A percentile compares a stretch with the other conserved stretches of the same genome.
Evolutionary conservation across 2,888 invertebrate species (phyloP).

Genomic region (Euspilapteryx auroguttella): DNA sequence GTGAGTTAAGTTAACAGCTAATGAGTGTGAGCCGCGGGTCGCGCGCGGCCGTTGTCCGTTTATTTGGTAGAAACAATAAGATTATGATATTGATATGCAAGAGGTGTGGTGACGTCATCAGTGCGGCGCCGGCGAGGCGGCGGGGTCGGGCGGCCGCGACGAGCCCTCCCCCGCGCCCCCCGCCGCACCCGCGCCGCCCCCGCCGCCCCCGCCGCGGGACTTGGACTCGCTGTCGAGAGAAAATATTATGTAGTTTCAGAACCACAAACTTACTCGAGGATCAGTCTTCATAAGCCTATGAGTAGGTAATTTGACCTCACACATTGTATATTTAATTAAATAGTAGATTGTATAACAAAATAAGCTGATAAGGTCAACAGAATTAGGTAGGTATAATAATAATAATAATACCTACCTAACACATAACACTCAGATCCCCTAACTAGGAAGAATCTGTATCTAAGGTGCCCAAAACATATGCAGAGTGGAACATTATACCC

Average conservation of each 20-base stretch:
- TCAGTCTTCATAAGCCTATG: no score
- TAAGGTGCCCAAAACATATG: no score
- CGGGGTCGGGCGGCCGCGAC: constrained; percentile 3
- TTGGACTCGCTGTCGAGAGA: constrained; percentile 19
- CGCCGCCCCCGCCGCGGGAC: constrained; percentile 6
- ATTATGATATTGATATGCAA: constrained; percentile 45
- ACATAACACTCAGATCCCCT: no score
- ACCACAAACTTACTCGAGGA: no score
- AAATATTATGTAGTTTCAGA: background rate
- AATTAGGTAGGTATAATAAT: no score
- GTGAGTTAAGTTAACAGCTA: constrained; percentile 3
- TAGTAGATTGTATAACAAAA: no score
- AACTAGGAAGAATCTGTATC: no score
- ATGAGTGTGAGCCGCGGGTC: constrained; percentile 3
- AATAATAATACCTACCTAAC: no score
- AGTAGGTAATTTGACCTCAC: no score
- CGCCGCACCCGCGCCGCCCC: constrained; percentile 11
- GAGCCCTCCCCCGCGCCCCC: constrained; percentile 17
- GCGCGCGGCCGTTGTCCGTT: background rate
- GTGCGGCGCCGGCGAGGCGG: constrained; percentile 16
- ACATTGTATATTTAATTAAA: no score
- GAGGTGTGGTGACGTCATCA: constrained; percentile 19
- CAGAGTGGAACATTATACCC: no score
- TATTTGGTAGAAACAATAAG: constrained; percentile 17
- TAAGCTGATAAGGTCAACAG: no score